Conservation (phyloP, 23 tunicate species). For the Aplidium turbinatum region DNA sequence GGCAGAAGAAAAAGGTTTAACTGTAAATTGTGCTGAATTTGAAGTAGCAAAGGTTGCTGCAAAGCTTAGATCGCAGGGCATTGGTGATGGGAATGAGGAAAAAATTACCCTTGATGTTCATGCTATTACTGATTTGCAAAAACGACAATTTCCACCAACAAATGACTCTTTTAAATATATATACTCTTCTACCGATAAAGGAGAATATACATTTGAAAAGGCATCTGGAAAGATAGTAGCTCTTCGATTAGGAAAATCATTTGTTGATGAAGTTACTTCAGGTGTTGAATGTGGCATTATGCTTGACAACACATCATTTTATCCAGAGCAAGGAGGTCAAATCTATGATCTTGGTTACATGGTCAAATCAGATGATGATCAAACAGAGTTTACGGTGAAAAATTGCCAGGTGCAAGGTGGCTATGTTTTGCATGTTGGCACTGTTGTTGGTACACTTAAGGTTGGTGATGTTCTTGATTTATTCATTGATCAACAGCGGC, state of each 20-base stretch:
- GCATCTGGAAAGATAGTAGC: constrained; percentile 37
- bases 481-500: constrained; percentile 74
- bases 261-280: constrained; percentile 50
- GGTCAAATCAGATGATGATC: constrained; percentile 49
- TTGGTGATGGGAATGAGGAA: constrained; percentile 41
- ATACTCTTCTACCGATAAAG: constrained; percentile 56
- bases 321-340: constrained; percentile 99
- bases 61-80: constrained; percentile 48
- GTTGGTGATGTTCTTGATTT: constrained; percentile 71
- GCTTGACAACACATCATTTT: constrained; percentile 82
- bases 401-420: constrained; percentile 97
- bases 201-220: constrained; percentile 48
- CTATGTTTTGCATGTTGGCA: constrained; percentile 93
- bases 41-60: constrained; percentile 66
- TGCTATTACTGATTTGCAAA: constrained; percentile 82
- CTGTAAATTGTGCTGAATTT: constrained; percentile 64
- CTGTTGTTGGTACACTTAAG: constrained; percentile 70
- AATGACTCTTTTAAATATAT: constrained; percentile 67
- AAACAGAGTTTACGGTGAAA: constrained; percentile 81
- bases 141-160: constrained; percentile 74
- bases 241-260: constrained; percentile 62
- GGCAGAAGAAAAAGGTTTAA: constrained; percentile 91
- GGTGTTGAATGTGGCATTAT: constrained; percentile 81
- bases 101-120: constrained; percentile 83
- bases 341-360: constrained; percentile 87